Evolutionary conservation across 2,797 vertebrate genomes (phyloP).

Genomic region (Smutsia temminckii): DNA sequence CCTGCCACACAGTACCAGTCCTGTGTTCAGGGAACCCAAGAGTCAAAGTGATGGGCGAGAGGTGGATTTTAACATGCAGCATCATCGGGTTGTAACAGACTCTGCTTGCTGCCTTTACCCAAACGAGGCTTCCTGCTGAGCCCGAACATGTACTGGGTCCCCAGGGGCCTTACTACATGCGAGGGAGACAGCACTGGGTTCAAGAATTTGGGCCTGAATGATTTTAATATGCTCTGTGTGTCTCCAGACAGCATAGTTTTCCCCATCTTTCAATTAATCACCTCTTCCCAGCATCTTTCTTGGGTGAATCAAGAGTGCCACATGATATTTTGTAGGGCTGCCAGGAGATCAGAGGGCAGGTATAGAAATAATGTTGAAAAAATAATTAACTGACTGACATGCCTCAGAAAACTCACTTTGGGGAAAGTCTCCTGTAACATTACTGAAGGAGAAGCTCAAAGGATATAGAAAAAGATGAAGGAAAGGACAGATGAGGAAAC

Average conservation of each 20-base stretch:
- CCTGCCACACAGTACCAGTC: background rate
- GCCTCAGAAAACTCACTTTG: constrained; percentile 78
- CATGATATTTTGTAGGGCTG: constrained; percentile 71
- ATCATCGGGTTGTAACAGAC: background rate
- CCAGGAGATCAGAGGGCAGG: constrained; percentile 78
- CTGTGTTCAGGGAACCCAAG: constrained; percentile 29
- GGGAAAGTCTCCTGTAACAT: constrained; percentile 73
- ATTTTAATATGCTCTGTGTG: constrained; percentile 1
- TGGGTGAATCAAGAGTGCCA: constrained; percentile 71
- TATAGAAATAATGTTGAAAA: constrained; percentile 80
- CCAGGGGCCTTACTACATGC: background rate
- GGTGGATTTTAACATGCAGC: constrained; percentile 23
- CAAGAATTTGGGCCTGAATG: constrained; percentile 9
- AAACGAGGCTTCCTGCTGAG: background rate
- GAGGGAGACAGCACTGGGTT: background rate
- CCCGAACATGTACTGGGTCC: background rate
- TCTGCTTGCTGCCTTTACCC: background rate
- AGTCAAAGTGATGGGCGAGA: constrained; percentile 52
- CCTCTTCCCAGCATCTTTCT: constrained; percentile 75
- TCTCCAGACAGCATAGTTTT: constrained; percentile 56
- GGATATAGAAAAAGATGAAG: constrained; percentile 73
- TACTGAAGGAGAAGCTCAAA: constrained; percentile 68
- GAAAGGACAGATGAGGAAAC: constrained; percentile 43
- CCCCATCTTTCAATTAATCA: constrained; percentile 68
- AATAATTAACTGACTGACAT: constrained; percentile 83